Evolutionary conservation across 2,888 invertebrate genomes (phyloP).

Genomic region (Tromatobia lineatoria): DNA sequence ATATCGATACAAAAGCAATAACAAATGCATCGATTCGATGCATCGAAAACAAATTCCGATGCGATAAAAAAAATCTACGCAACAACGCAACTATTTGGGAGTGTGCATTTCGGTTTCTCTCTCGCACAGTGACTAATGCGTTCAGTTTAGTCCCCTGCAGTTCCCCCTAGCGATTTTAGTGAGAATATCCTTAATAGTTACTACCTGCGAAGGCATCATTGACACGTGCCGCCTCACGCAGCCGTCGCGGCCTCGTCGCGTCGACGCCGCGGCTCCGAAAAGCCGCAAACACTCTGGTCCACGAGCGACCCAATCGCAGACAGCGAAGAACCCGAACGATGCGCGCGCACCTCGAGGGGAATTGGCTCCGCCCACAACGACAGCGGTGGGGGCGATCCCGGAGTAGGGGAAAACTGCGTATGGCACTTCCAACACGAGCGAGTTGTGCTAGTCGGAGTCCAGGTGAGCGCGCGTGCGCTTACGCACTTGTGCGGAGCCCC

Average conservation of each 20-base stretch:
- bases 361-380: slow-evolving; percentile 33
- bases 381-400: slow-evolving; percentile 22
- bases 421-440: slow-evolving; percentile 46
- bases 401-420: slow-evolving; percentile 41
- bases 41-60: too few species aligned
- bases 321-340: background rate
- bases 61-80: too few species aligned
- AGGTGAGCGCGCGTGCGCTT: slow-evolving; percentile 82
- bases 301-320: slow-evolving; percentile 36
- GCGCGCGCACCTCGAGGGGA: slow-evolving; percentile 64
- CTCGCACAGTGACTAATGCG: background rate
- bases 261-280: background rate
- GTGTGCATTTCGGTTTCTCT: background rate
- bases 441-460: slow-evolving; percentile 80
- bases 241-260: slow-evolving; percentile 1
- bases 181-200: background rate
- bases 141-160: background rate
- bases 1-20: too few species aligned
- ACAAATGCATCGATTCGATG: too few species aligned
- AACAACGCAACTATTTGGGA: background rate
- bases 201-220: slow-evolving; percentile 4
- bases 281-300: slow-evolving; percentile 8
- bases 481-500: slow-evolving; percentile 73
- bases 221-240: slow-evolving; percentile 31
- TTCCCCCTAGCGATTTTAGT: background rate